phyloP scores from a whole-genome alignment of 2,888 invertebrate species.

The Cerceris rybyensis region DNA sequence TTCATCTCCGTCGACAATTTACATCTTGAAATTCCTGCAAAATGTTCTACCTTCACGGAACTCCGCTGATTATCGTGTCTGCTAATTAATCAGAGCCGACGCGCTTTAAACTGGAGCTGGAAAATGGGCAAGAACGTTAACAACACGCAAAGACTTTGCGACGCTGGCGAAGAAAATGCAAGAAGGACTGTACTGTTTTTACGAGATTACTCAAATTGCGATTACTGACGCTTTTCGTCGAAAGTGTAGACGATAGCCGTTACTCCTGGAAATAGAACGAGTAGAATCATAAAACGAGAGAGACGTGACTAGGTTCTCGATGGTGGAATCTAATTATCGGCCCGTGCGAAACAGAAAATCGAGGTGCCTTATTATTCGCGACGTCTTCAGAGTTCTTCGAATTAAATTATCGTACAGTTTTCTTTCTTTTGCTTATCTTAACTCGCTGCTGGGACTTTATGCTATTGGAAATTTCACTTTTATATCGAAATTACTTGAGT shows the following conservation, averaged over 20 bases:
- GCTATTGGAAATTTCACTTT: not conserved
- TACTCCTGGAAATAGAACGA: not conserved
- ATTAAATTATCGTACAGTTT: constrained; percentile 30
- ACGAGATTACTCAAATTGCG: too few relatives aligned
- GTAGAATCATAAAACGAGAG: constrained; percentile 31
- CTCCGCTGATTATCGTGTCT: too few relatives aligned
- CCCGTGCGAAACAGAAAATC: constrained; percentile 17
- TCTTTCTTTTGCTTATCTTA: not conserved
- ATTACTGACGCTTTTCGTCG: not conserved
- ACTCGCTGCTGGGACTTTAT: not conserved
- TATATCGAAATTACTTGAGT: not conserved
- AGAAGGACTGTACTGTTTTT: too few relatives aligned
- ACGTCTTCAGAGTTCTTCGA: constrained; percentile 25
- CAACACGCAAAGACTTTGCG: too few relatives aligned
- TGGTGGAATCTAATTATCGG: constrained; percentile 42
- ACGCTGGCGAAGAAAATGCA: too few relatives aligned
- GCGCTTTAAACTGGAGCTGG: too few relatives aligned
- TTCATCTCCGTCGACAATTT: too few relatives aligned
- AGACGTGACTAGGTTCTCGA: constrained; percentile 40
- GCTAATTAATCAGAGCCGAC: too few relatives aligned
- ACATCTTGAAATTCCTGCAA: too few relatives aligned
- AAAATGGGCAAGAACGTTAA: too few relatives aligned
- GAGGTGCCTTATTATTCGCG: not conserved
- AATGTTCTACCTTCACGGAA: too few relatives aligned
- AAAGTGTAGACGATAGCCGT: constrained; percentile 1